Evolutionary conservation across 2,113 vertebrate genomes (phyloP).

Genomic region (Elgaria multicarinata): DNA sequence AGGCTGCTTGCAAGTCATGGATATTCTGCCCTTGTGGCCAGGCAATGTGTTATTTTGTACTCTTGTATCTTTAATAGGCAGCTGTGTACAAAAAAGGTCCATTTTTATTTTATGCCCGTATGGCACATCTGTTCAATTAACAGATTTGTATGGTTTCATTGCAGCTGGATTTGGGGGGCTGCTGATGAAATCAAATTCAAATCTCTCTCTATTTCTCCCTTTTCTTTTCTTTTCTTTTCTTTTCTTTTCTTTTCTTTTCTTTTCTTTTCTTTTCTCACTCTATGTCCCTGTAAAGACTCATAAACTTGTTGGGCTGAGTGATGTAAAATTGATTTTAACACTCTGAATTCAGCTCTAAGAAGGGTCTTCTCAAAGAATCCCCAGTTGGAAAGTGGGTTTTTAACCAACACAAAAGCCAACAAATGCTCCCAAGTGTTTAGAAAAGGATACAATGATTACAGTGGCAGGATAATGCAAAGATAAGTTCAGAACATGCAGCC

Average conservation of each 20-base stretch:
- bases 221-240: conserved; percentile 8
- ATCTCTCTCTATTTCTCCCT: conserved; percentile 1
- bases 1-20: background rate
- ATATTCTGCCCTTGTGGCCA: conserved; percentile 23
- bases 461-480: background rate
- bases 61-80: conserved; percentile 62
- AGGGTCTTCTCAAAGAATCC: background rate
- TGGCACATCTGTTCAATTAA: conserved; percentile 63
- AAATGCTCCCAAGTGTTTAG: background rate
- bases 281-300: background rate
- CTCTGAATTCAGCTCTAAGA: background rate
- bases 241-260: no score
- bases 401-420: background rate
- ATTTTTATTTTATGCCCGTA: conserved; percentile 32
- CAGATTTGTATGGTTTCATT: conserved; percentile 32
- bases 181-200: conserved; percentile 31
- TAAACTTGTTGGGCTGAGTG: background rate
- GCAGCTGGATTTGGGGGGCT: conserved; percentile 29
- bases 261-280: conserved; percentile 5
- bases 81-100: conserved; percentile 44
- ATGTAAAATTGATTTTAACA: conserved; percentile 15
- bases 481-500: background rate
- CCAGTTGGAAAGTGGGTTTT: background rate
- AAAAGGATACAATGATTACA: background rate
- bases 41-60: conserved; percentile 49